Base-by-base conservation (phyloP, 2,797 vertebrate genomes). In the Siniperca obscura region DNA sequence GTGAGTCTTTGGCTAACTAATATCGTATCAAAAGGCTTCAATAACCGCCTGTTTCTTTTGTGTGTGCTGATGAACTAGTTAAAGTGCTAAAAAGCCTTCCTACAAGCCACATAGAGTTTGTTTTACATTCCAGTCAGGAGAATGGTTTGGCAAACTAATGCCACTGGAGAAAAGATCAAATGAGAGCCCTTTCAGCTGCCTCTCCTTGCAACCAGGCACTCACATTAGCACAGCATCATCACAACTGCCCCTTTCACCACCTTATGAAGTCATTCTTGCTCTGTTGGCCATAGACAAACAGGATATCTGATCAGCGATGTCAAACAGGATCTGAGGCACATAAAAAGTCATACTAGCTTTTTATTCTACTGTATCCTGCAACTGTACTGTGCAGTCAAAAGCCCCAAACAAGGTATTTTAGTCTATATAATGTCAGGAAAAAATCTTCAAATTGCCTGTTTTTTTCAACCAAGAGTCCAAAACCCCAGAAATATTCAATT, bases 91-190 rank as follows among this genome's bases (percentile, higher is more conserved):
- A 82, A 85, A 50, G 27, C 44, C 21, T 52, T 62, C n/a, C 2
- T 55, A 9, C 27, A 38, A 60, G 13, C 36, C 27, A 21, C 48
- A 62, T 1, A 68, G 60, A 55, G 64, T 52, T 66, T 11, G 7
- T 67, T 76, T 71, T 61, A 64, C 14, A 83, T 57, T 74, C 22
- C 69, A 13, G 38, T 61, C 55, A 62, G 40, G 48, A n/a, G 25
- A 67, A 57, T 13, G 3, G 7, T 38, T 85, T 78, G 64, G 62
- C 21, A 55, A 62, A 56, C 38, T 56, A n/a, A 69, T 36, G 50
- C 42, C 22, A 50, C 25, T 48, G 61, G 40, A 79, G 57, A 50
- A 46, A 22, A 12, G 42, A 62, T 38, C 4, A 78, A 72, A 64
- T 60, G n/a, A 42, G 42, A 38, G n/a, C 17, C 34, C 27, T 50